phyloP scores from a whole-genome alignment of 1,140 invertebrate species.

The Bombus superbus region DNA sequence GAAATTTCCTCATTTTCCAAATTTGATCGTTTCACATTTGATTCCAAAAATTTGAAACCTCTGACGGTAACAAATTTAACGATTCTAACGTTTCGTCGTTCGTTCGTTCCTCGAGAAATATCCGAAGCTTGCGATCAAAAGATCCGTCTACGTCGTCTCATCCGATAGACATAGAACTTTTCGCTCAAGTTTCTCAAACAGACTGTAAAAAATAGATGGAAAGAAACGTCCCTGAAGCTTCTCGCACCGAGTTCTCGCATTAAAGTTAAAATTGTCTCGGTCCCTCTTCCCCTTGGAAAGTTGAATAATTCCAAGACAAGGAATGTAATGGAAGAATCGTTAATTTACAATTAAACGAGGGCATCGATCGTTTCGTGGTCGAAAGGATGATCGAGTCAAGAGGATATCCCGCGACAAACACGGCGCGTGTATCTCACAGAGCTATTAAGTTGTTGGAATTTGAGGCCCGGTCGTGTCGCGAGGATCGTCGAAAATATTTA shows the following conservation, averaged over 20 bases:
- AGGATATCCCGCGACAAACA: neutral
- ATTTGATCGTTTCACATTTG: too few species aligned
- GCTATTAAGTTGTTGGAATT: slow-evolving; percentile 42
- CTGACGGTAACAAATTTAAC: too few species aligned
- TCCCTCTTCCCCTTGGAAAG: neutral
- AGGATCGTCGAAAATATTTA: slow-evolving; percentile 53
- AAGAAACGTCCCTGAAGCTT: neutral
- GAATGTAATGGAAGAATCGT: neutral
- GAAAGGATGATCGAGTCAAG: neutral
- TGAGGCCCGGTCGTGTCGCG: neutral
- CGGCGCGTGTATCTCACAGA: slow-evolving; percentile 24
- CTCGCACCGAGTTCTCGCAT: neutral
- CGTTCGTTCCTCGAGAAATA: too few species aligned
- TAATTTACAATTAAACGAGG: slow-evolving; percentile 6
- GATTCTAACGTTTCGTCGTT: too few species aligned
- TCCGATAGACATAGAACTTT: too few species aligned
- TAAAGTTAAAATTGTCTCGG: neutral
- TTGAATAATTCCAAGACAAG: neutral
- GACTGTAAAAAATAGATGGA: too few species aligned
- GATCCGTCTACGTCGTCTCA: too few species aligned
- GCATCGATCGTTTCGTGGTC: neutral
- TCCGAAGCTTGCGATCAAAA: too few species aligned
- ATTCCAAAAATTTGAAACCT: too few species aligned
- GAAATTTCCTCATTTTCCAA: too few species aligned
- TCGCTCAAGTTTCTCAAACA: too few species aligned